These are phyloP conservation scores for Petrolisthes cinctipes DNA, from an alignment of 2,888 invertebrate species.

Conservation along the genomic window DNA sequence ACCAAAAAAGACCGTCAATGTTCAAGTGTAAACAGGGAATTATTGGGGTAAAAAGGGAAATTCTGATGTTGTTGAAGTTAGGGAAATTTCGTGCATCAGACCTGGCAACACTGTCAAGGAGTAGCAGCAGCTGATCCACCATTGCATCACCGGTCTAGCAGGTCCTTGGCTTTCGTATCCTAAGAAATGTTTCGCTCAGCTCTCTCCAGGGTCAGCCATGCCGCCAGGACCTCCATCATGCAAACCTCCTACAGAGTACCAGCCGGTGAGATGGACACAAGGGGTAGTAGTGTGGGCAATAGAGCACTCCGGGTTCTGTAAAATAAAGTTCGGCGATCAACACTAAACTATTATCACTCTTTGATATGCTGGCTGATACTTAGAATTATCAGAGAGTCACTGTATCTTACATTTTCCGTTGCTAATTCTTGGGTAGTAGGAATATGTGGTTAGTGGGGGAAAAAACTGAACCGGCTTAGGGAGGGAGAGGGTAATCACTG, in stretches of 20 bases:
- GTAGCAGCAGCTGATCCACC: conserved; percentile 32
- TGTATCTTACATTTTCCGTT: too few species aligned
- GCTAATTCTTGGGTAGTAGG: too few species aligned
- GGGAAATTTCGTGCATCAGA: too few species aligned
- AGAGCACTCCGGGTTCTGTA: neutral
- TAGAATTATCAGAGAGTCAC: too few species aligned
- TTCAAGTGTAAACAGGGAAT: too few species aligned
- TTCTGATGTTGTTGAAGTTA: too few species aligned
- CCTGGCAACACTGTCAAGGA: neutral
- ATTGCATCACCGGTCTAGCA: conserved; percentile 1
- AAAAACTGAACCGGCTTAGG: too few species aligned
- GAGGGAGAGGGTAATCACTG: too few species aligned
- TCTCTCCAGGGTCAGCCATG: conserved; percentile 18
- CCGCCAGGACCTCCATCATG: conserved; percentile 24
- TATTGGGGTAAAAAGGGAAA: too few species aligned
- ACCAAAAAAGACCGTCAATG: too few species aligned
- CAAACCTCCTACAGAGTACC: conserved; percentile 30
- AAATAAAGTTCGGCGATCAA: too few species aligned
- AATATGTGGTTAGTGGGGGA: too few species aligned
- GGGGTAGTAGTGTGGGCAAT: neutral
- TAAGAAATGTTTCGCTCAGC: conserved; percentile 38
- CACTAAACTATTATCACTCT: neutral
- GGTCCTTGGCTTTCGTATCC: neutral
- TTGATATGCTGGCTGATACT: neutral
- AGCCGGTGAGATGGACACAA: conserved; percentile 15